Evolutionary conservation across 1,140 invertebrate genomes (phyloP).

Genomic region (Oryzaephilus surinamensis): DNA sequence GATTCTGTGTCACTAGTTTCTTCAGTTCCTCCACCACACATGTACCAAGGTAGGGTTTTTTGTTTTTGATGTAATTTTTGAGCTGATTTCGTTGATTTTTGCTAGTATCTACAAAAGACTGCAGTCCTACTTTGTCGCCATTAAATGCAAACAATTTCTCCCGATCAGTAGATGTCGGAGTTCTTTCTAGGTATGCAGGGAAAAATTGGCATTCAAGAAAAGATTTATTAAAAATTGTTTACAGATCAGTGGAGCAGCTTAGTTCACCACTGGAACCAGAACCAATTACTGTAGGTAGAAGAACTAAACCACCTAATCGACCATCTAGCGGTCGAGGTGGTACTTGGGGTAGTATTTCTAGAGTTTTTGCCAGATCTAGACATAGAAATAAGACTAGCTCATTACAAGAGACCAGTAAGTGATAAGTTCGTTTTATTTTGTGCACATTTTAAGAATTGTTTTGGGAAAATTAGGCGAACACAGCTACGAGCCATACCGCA

Average conservation of each 20-base stretch:
- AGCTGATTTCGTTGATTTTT: slow-evolving; percentile 17
- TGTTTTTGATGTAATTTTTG: background rate
- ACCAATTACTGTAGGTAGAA: slow-evolving; percentile 36
- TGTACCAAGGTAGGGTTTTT: slow-evolving; percentile 67
- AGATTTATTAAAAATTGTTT: slow-evolving; percentile 15
- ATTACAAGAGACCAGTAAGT: slow-evolving; percentile 31
- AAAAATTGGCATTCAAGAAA: slow-evolving; percentile 14
- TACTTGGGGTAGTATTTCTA: slow-evolving; percentile 70
- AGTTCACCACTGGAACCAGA: slow-evolving; percentile 43
- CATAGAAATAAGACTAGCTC: slow-evolving; percentile 61
- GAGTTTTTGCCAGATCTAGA: slow-evolving; percentile 75
- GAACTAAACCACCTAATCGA: slow-evolving; percentile 31
- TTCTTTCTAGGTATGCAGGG: slow-evolving; percentile 57
- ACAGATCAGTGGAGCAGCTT: slow-evolving; percentile 58
- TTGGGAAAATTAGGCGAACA: slow-evolving; percentile 26
- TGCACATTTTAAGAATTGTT: background rate
- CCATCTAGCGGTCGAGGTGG: slow-evolving; percentile 44
- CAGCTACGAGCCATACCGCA: slow-evolving; percentile 33
- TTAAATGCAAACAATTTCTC: slow-evolving; percentile 65
- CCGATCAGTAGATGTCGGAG: slow-evolving; percentile 59
- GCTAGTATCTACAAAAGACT: slow-evolving; percentile 70
- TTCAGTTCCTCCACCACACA: slow-evolving; percentile 60
- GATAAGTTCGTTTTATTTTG: background rate
- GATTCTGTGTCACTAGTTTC: slow-evolving; percentile 65
- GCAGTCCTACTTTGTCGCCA: slow-evolving; percentile 68